phyloP scores from a whole-genome alignment of 2,888 invertebrate genomes.

The Phytoseiulus persimilis region DNA sequence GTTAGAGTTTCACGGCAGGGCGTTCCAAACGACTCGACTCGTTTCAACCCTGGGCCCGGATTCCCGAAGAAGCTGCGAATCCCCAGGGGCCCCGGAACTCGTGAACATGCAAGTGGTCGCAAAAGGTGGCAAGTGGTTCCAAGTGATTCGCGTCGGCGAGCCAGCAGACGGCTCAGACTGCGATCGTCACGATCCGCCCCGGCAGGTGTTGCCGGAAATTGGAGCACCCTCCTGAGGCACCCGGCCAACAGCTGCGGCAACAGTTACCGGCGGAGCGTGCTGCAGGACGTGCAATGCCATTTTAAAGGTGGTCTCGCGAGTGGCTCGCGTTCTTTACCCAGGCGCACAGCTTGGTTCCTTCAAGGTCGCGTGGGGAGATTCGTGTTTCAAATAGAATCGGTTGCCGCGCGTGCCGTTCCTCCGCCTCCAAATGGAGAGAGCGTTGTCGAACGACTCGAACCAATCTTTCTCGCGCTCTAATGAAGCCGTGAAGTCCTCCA shows the following conservation, averaged over 20 bases:
- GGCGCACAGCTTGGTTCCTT: background rate
- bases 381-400: background rate
- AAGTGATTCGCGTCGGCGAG: background rate
- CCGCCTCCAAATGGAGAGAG: background rate
- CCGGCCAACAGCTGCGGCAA: background rate
- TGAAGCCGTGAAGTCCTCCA: too few relatives aligned
- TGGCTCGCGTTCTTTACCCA: background rate
- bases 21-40: background rate
- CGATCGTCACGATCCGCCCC: background rate
- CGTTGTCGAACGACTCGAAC: too few relatives aligned
- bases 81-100: background rate
- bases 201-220: slow-evolving; percentile 5
- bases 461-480: too few relatives aligned
- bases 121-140: background rate
- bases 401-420: background rate
- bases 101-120: background rate
- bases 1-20: background rate
- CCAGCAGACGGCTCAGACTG: background rate
- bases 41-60: background rate
- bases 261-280: background rate
- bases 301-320: background rate
- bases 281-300: background rate
- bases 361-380: background rate
- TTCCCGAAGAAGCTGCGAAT: background rate
- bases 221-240: background rate